Base-by-base conservation (phyloP, 2,888 invertebrate genomes). In the Stramonita haemastoma region DNA sequence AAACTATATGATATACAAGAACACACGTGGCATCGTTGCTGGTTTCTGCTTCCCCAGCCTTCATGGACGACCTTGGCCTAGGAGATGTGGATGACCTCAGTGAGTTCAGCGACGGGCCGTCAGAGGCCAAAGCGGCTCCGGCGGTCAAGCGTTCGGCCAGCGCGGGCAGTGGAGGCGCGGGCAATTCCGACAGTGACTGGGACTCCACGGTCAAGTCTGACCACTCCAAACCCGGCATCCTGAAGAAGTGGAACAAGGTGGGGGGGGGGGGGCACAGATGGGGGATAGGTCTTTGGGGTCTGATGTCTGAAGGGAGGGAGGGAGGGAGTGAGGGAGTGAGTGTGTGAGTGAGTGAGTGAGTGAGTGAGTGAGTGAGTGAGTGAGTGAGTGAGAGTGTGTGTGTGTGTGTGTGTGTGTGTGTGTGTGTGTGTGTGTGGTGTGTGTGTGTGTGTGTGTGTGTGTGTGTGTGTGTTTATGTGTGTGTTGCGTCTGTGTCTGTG, bases 11-110 rank as follows among this genome's bases (percentile, higher is more conserved):
- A 46, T 46, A 46, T 46, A 46, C 46, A 46, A 5, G 46, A 46
- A 46, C 46, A 46, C 8, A 8, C 46, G 8, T 46, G 46, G 46
- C 8, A 46, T 46, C 46, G 8, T 46, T 2, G 46, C 46, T 46
- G 46, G 8, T 46, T 46, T 46, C 46, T 79, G 13, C 15, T 83
- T 29, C 11, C 1, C 84, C 91, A 95, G 95, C 92, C 15, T 91
- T 94, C 84, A 92, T 95, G 94, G 93, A 93, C n/a, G 94, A 94
- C 13, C 91, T 95, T 4, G 95, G 95, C n/a, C 89, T 95, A n/a
- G 93, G 93, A 85, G 95, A 95, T 91, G 91, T 92, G 36, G 92
- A 92, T 81, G 93, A 92, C 86, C 91, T 91, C 79, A 92, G 92
- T 87, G 93, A 93, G 88, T 85, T 91, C 79, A 91, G 91, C 17